These are phyloP conservation scores for Nibea coibor DNA, from an alignment of 2,113 vertebrate genomes.

Conservation along the genomic window DNA sequence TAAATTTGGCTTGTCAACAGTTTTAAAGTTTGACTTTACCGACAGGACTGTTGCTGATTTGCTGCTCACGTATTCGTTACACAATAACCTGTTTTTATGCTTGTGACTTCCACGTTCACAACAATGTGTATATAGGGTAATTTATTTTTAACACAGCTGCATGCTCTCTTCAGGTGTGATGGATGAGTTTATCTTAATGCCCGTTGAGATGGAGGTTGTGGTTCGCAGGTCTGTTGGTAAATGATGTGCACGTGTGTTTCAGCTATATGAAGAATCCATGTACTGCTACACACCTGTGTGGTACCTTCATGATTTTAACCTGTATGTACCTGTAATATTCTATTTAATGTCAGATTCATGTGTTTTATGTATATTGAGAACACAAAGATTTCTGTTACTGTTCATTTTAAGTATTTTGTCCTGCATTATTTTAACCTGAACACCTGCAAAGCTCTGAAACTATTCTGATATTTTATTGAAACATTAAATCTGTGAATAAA, in stretches of 20 bases:
- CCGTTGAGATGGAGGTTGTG: neutral
- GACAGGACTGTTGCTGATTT: neutral
- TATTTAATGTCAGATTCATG: neutral
- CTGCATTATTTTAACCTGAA: constrained; percentile 12
- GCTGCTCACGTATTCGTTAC: neutral
- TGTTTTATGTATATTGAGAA: neutral
- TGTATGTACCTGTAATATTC: neutral
- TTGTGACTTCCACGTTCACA: neutral
- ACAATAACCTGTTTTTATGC: neutral
- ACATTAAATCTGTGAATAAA: constrained; percentile 34
- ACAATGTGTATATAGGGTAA: neutral
- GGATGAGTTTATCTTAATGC: no score
- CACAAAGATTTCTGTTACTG: neutral
- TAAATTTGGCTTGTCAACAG: no score
- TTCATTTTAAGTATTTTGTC: no score
- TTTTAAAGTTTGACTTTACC: neutral
- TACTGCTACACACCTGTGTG: neutral
- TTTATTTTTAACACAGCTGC: neutral
- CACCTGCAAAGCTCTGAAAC: neutral
- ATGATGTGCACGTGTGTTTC: neutral
- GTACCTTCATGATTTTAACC: neutral
- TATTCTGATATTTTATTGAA: neutral
- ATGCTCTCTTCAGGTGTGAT: no score
- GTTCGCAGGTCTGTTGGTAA: neutral
- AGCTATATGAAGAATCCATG: neutral